Base-by-base conservation (phyloP, 2,797 vertebrate genomes). In the Brachyalestes nurse region DNA sequence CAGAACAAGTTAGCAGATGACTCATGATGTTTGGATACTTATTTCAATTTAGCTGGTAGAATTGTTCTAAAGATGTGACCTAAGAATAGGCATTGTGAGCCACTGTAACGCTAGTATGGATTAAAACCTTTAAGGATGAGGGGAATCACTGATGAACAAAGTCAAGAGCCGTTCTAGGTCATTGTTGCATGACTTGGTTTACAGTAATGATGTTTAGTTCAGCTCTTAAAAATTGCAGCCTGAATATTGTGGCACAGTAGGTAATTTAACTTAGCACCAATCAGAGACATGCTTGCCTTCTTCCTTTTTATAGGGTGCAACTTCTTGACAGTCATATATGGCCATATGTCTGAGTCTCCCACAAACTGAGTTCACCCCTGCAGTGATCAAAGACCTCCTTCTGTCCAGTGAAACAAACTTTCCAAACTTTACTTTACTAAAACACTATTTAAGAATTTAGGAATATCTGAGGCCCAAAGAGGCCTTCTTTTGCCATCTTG, bases 401-500 rank as follows among this genome's bases (percentile, higher is more conserved):
- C 55, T 73, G 53, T 73, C 55, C 53, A 34, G 16, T 67, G 70
- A 38, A 72, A 55, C 9, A 12, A 72, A 55, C 70, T 38, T 73
- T 57, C 17, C 34, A 53, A 57, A 73, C 28, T 58, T 73, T 53
- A 73, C 34, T n/a, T 73, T 73, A 57, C 60, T 58, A 58, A 73
- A 66, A 73, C 55, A 42, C 53, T 72, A 19, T 55, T 58, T 73
- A 73, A 73, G 70, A 71, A 47, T 21, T 69, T 69, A 64, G 49
- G 51, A 40, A 58, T 40, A 73, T 21, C 55, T 34, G 58, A 13
- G 40, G 25, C 49, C 34, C 70, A 73, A 73, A 58, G 53, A 6
- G 14, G 19, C 71, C 2, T 6, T 57, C 19, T 9, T 12, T 21
- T 5, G n/a, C 19, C 19, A 28, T 55, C n/a, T 25, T n/a, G 8